Conservation (phyloP, 2,888 invertebrate species). For the Galerucella pusilla region DNA sequence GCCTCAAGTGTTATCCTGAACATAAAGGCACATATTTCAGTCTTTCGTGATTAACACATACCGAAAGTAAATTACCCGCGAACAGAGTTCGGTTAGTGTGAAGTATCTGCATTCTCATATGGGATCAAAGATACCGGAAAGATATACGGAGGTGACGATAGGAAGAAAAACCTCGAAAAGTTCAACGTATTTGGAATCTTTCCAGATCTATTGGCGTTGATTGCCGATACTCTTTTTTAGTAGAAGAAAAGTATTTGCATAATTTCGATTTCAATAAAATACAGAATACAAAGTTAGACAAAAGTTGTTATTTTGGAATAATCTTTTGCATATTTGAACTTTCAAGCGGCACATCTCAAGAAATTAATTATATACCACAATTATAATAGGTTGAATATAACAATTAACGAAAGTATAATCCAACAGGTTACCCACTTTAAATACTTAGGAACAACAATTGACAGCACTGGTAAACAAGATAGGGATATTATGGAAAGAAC, state of each 20-base stretch:
- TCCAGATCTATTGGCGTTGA: conserved; percentile 45
- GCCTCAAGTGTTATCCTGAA: conserved; percentile 25
- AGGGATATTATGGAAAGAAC: no score
- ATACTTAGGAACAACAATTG: no score
- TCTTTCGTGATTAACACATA: conserved; percentile 49
- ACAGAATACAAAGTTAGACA: not conserved
- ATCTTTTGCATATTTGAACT: no score
- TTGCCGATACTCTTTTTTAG: conserved; percentile 24
- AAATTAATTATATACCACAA: no score
- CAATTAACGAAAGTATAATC: no score
- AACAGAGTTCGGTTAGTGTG: conserved; percentile 54
- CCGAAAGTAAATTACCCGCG: conserved; percentile 58
- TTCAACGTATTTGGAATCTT: conserved; percentile 54
- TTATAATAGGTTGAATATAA: no score
- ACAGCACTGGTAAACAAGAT: no score
- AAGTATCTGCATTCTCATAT: conserved; percentile 57
- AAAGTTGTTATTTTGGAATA: no score
- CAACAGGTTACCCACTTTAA: no score
- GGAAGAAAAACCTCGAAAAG: conserved; percentile 45
- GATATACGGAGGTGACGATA: conserved; percentile 53
- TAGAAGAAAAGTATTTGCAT: not conserved
- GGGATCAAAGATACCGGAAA: conserved; percentile 58
- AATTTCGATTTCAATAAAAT: not conserved
- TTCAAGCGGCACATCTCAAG: no score
- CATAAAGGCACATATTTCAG: conserved; percentile 40